Percentiles rank a stretch among this genome's conserved stretches.
Evolutionary conservation across 30 jellyfish, hydroid and myxozoan genomes (phyloP).

Genomic region (Thelohanellus kitauei): DNA sequence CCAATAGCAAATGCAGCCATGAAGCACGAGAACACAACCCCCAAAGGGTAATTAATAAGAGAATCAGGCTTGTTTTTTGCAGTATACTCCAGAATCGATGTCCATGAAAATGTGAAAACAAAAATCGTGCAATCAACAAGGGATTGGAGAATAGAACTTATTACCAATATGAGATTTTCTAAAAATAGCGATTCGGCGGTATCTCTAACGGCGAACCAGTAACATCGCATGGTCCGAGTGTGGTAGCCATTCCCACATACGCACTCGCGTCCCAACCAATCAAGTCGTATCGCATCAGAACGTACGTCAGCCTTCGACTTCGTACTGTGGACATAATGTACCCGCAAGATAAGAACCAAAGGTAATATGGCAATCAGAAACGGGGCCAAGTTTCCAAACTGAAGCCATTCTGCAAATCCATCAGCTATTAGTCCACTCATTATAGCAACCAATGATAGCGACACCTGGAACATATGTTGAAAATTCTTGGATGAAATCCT

Average conservation of each 20-base stretch:
- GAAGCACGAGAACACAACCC: constrained; percentile 45
- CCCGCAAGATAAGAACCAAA: constrained; percentile 18
- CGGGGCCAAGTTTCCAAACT: constrained; percentile 67
- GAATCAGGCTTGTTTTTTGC: too few species aligned
- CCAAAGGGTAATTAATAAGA: constrained; percentile 51
- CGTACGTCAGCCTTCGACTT: too few species aligned
- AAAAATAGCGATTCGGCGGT: too few species aligned
- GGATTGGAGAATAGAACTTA: constrained; percentile 54
- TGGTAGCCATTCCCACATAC: constrained; percentile 20
- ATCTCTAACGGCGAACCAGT: too few species aligned
- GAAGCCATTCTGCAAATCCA: constrained; percentile 24
- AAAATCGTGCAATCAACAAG: constrained; percentile 79
- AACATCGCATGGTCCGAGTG: too few species aligned
- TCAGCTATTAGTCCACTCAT: constrained; percentile 46
- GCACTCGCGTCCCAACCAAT: constrained; percentile 64
- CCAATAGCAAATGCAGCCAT: constrained; percentile 71
- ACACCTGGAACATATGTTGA: too few species aligned
- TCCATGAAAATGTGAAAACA: constrained; percentile 62
- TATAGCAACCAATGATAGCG: constrained; percentile 47
- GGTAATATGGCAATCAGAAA: constrained; percentile 44
- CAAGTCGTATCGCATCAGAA: too few species aligned
- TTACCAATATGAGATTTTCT: constrained; percentile 27
- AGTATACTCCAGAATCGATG: constrained; percentile 60
- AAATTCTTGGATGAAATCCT: constrained; percentile 33
- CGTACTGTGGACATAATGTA: too few species aligned